A percentile compares a stretch with the other conserved stretches of the same genome.
phyloP scores from a whole-genome alignment of 2,888 invertebrate species.

The Agrenia bidenticulata region DNA sequence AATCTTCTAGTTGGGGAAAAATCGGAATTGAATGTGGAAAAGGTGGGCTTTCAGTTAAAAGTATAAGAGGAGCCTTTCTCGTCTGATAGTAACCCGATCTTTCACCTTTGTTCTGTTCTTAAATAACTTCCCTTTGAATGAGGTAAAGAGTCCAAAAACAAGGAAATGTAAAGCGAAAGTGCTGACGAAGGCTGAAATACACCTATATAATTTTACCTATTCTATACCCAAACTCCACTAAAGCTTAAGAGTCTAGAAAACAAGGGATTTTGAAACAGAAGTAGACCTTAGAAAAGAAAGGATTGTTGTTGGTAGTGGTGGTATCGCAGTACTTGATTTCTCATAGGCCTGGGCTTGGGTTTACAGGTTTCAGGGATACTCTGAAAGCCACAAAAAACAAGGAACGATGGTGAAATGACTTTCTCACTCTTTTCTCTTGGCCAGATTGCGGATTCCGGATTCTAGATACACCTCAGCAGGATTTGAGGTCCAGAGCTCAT shows the following conservation, averaged over 20 bases:
- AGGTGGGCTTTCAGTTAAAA: not conserved
- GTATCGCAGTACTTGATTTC: not conserved
- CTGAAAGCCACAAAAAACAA: slow-evolving; percentile 5
- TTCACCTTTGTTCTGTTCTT: slow-evolving; percentile 16
- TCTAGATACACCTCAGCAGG: not conserved
- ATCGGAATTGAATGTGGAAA: slow-evolving; percentile 5
- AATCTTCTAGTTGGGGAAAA: slow-evolving; percentile 2
- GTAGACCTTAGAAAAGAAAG: not conserved
- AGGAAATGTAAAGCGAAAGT: slow-evolving; percentile 17
- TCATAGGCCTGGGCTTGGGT: not conserved
- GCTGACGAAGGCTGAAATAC: slow-evolving; percentile 19
- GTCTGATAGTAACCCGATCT: slow-evolving; percentile 18
- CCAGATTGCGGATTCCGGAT: too few relatives aligned
- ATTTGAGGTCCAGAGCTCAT: slow-evolving; percentile 14
- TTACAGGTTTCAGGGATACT: slow-evolving; percentile 2
- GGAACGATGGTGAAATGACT: slow-evolving; percentile 5
- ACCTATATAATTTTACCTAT: slow-evolving; percentile 12
- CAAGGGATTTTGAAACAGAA: not conserved
- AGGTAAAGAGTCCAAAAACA: slow-evolving; percentile 7
- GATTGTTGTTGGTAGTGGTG: slow-evolving; percentile 1
- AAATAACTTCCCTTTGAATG: slow-evolving; percentile 23
- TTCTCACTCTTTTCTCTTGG: not conserved
- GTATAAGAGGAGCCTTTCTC: not conserved
- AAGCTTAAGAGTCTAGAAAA: not conserved
- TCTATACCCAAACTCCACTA: not conserved